Evolutionary conservation across 2,113 vertebrate genomes (phyloP), one percentile per base, ranked within the genome.

Genomic region (Bothrops jararaca): DNA sequence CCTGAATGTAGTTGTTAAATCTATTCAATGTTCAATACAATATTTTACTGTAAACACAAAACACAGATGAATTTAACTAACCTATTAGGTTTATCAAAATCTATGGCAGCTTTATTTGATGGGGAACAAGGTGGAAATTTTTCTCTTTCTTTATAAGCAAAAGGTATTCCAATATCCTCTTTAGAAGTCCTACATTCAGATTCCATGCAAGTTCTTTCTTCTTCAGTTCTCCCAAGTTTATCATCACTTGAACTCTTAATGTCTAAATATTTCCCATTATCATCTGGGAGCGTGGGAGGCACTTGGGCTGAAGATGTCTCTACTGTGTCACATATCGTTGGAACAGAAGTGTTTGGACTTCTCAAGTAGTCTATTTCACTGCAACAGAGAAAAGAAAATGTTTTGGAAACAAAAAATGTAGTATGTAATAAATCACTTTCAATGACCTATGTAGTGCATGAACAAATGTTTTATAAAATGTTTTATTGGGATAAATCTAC

Each of bases 81-180:
- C 99, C 99, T 98, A 96, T 99, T 99, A 2, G 99, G 99, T 94
- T 98, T 98, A 97, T 99, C 98, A 90, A 99, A 99, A 94, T 98
- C 97, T 87, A 98, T 97, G 60, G 97, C 95, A 91, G 95, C 96
- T 97, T 98, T 98, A 96, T 95, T 96, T 93, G 97, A 95, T 0
- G 95, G 92, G 69, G 96, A 93, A 91, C 92, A 95, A 42, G 97
- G 94, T 4, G 97, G 92, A 45, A 97, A 92, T 95, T 98, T 95
- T 97, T 98, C 97, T 96, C 97, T 95, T 92, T 97, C 97, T 97
- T 97, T 97, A 95, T 94, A 94, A 93, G 96, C 80, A 56, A 97
- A 74, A 91, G 96, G 96, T 95, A 94, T 97, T 94, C 95, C 94
- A 0, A 86, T 88, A 95, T 95, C 95, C 7, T 97, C 97, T 91